Conservation (phyloP, 2,113 vertebrate genomes). For the Melanerpes aurifrons region DNA sequence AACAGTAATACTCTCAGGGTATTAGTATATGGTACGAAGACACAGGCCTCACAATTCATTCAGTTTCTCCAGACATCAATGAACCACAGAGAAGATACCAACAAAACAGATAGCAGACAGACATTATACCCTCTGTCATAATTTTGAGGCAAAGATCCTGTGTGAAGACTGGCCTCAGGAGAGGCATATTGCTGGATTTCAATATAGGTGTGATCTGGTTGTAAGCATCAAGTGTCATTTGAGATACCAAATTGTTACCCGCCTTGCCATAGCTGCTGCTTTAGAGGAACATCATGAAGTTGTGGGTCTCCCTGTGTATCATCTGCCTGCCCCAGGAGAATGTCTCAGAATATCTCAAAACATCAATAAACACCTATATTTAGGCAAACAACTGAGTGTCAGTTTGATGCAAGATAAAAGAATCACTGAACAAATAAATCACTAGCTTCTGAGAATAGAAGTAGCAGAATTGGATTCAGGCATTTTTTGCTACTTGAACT, state of each 20-base stretch:
- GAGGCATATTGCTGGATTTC: neutral
- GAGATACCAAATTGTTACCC: neutral
- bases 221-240: neutral
- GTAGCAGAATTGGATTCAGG: neutral
- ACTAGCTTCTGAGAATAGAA: neutral
- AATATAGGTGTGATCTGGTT: neutral
- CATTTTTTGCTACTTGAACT: neutral
- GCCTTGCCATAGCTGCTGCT: neutral
- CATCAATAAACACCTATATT: neutral
- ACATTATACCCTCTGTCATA: neutral
- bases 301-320: neutral
- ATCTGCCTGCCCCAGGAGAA: neutral
- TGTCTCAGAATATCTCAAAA: neutral
- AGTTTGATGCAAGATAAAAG: neutral
- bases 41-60: neutral
- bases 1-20: constrained; percentile 21
- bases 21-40: neutral
- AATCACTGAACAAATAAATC: neutral
- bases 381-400: neutral
- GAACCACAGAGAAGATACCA: neutral
- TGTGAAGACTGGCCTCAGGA: neutral
- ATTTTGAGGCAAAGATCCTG: neutral
- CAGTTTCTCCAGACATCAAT: neutral
- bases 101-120: neutral
- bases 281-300: neutral